A percentile compares a stretch with the other conserved stretches of the same genome.
phyloP scores from a whole-genome alignment of 2,797 vertebrate species.

The Ciconia nigra region DNA sequence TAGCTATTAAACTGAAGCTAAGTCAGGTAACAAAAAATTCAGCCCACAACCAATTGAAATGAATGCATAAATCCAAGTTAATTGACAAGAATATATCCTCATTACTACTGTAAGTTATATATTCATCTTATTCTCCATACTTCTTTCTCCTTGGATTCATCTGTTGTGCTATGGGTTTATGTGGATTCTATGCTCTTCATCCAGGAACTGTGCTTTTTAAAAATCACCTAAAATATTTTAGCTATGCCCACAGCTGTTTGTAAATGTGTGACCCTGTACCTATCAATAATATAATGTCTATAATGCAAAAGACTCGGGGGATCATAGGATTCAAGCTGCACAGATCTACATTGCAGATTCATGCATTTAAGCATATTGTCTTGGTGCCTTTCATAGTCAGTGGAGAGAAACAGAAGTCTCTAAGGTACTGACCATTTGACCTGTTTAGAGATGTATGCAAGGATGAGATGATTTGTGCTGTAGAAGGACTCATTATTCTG shows the following conservation, averaged over 20 bases:
- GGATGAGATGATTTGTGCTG: background rate
- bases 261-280: background rate
- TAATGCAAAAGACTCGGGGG: background rate
- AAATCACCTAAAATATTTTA: background rate
- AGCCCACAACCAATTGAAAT: background rate
- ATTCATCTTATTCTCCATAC: background rate
- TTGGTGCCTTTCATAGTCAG: background rate
- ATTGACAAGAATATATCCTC: no score
- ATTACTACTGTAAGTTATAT: background rate
- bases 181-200: background rate
- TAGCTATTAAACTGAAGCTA: background rate
- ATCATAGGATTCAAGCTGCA: background rate
- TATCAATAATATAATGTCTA: background rate
- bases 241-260: background rate
- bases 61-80: background rate
- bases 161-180: background rate
- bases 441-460: background rate
- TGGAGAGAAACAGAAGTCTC: background rate
- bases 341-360: background rate
- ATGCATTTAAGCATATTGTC: background rate
- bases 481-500: background rate
- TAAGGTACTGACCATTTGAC: background rate
- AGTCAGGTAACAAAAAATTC: background rate
- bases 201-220: background rate
- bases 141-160: background rate